Conservation (phyloP, 2,113 vertebrate genomes). For the Eubucco bourcierii region DNA sequence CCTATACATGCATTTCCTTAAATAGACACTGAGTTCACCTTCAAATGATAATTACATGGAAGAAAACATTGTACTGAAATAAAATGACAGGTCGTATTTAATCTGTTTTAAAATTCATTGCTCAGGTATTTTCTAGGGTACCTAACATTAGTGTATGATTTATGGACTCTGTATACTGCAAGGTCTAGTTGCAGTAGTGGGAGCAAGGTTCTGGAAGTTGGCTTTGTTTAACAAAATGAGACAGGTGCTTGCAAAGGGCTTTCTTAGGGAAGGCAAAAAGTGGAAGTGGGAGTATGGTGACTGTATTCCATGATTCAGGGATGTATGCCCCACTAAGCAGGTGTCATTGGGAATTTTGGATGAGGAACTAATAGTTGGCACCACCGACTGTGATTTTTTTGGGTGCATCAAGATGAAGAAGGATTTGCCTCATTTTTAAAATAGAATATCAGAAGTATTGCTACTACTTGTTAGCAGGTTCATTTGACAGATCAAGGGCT, state of each 20-base stretch:
- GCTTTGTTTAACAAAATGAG: background rate
- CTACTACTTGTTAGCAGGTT: background rate
- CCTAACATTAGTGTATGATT: background rate
- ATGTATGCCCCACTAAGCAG: background rate
- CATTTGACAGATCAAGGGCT: background rate
- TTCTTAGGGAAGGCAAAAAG: background rate
- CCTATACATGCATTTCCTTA: background rate
- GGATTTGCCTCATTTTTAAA: background rate
- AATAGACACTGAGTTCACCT: constrained; percentile 25
- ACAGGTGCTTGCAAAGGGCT: background rate
- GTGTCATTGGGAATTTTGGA: background rate
- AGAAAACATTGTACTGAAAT: constrained; percentile 20
- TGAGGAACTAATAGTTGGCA: background rate
- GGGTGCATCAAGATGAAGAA: background rate
- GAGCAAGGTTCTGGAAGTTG: background rate
- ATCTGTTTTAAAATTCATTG: constrained; percentile 14
- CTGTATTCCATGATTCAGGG: background rate
- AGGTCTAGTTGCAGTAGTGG: background rate
- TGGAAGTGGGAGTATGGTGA: background rate
- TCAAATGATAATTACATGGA: constrained; percentile 14
- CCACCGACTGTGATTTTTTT: background rate
- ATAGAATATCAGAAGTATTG: background rate
- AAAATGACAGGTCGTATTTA: constrained; percentile 35
- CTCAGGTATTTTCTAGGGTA: constrained; percentile 27
- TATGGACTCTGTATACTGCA: background rate